Base-by-base conservation (phyloP, 2,113 vertebrate species). In the Carassius auratus region DNA sequence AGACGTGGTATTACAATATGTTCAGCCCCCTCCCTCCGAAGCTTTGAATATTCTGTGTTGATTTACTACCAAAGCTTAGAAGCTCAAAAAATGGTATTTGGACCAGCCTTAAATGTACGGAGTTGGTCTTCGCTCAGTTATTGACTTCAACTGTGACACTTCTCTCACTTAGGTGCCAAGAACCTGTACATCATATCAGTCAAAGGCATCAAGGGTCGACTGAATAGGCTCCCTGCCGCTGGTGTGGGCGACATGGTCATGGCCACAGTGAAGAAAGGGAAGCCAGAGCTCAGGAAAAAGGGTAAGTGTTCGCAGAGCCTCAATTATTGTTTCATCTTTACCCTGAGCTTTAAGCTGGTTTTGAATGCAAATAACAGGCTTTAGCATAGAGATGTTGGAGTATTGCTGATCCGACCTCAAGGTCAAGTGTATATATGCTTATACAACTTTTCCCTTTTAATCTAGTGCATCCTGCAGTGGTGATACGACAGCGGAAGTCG, bases 231-330 rank as follows among this genome's bases (percentile, higher is more conserved):
- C 87, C 97, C 97, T 0, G 95, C 97, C 1, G 97, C 97, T 2
- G 97, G 97, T 23, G 97, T 99, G 80, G 97, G 97, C 0, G 97
- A 99, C 95, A 98, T 99, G 97, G 97, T 99, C 75, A 98, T 99
- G 97, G 97, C 97, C 8, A 99, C 97, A 0, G 97, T 99, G 17
- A 99, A 99, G 92, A 99, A 99, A 90, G 97, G 97, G 90, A 99
- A 99, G 59, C 97, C 97, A 21, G 97, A 98, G 81, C 95, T 99
- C 90, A 92, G 97, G 88, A 99, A 99, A 85, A 99, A 99, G 93
- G 97, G 97, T 99, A 57, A 94, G 97, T 88, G 59, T 68, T 42
- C 21, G 0, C 14, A 1, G 55, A 59, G 2, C 3, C 21, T 68
- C 21, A 21, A 0, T 17, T 45, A 42, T 38, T 7, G 1, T 48